Base-by-base conservation (phyloP, 2,113 vertebrate genomes). In the Burhinus oedicnemus region DNA sequence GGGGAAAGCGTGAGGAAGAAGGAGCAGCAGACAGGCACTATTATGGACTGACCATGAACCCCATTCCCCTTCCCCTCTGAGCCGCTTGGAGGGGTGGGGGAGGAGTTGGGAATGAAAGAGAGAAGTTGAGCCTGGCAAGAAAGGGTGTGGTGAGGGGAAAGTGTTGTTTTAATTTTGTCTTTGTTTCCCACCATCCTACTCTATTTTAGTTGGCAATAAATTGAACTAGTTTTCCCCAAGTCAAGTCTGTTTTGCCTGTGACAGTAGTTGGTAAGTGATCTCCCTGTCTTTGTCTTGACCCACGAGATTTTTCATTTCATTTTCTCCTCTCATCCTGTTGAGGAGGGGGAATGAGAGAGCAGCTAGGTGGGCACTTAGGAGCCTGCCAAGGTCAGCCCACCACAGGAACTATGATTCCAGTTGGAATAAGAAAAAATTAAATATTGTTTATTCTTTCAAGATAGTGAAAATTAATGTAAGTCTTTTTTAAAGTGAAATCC, bases 41-140 rank as follows among this genome's bases (percentile, higher is more conserved):
- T 27, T 74, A 30, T 32, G 16, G 27, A 47, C 21, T n/a, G 47
- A 29, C 6, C 5, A 3, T 9, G 5, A 78, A 18, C 8, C 3
- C 6, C 7, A 12, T 40, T 81, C 18, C 3, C 20, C 27, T 57
- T 58, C 9, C 34, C 16, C 16, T 3, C 12, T 76, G 12, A 1
- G 2, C 26, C 19, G 3, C 11, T 15, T 0, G 5, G 29, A 78
- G 8, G 8, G 21, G 16, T 9, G 5, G 29, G 32, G 7, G 5
- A 81, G 42, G 14, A 72, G 3, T 0, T 84, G 65, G 18, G 8
- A 82, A 74, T 52, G 19, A 57, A 71, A 29, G 30, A 72, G 6
- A 52, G 45, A 78, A 70, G 6, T 2, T 75, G 45, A 79, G 8
- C 15, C 17, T 42, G 11, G 15, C 45, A 68, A 75, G 32, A 55